Evolutionary conservation across 2,797 vertebrate genomes (phyloP), one percentile per base, ranked within the genome.

Genomic region (Vespertilio murinus): DNA sequence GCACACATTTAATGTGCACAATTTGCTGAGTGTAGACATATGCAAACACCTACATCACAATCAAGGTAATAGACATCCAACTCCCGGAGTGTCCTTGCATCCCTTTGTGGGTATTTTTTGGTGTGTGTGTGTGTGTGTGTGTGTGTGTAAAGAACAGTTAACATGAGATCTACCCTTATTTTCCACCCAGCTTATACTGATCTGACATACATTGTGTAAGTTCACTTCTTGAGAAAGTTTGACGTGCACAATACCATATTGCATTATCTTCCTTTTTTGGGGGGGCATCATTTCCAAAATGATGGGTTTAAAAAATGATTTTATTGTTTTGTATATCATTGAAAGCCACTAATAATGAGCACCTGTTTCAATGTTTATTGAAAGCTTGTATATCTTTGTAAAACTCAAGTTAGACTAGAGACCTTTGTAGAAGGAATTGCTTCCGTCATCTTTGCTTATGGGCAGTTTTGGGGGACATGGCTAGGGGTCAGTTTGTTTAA

Each of bases 381-480:
- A 77, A 93, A 75, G 61, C 61, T 81, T 92, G 10, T 23, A 64
- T 91, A 82, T 38, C 33, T 87, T 77, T 42, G n/a, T 65, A 77
- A 47, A 71, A 49, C 82, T 93, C 61, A 86, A 64, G 45, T 69
- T 64, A 82, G 49, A 70, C 22, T 22, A 83, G 52, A 49, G 33
- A 40, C 17, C 33, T 81, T 71, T 30, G 5, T 47, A 17, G 71
- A 90, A 85, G 80, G 54, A 65, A 13, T 79, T 18, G 22, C 42
- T 87, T 33, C 35, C 49, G 25, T 47, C 23, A 14, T 42, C 47
- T 71, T 69, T 80, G 52, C 40, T 69, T 69, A 13, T 42, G 64
- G 45, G 22, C 14, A 33, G 28, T 56, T 64, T 71, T 45, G 1
- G 16, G 23, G 35, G 45, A 54, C 65, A 18, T n/a, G 69, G 33